Percentiles rank a stretch among this genome's conserved stretches.
These are phyloP conservation scores for Microplitis mediator DNA, from an alignment of 1,140 invertebrate species.

Conservation along the genomic window DNA sequence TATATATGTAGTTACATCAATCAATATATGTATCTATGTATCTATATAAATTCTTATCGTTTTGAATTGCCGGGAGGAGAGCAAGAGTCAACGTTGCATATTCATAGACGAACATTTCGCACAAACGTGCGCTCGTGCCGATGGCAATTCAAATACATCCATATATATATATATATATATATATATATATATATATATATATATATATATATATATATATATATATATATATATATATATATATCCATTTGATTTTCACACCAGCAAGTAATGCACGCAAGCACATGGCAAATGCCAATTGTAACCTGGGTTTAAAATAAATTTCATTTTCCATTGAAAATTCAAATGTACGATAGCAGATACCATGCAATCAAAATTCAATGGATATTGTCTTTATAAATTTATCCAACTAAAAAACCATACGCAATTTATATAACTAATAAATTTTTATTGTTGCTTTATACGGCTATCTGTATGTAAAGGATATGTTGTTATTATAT, in stretches of 20 bases:
- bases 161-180: too few species aligned
- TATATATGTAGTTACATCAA: not conserved
- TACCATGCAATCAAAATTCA: not conserved
- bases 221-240: not conserved
- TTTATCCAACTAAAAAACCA: not conserved
- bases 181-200: too few species aligned
- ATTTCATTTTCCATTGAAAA: not conserved
- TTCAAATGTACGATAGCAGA: not conserved
- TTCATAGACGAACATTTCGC: conserved; percentile 11
- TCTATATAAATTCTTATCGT: conserved; percentile 13
- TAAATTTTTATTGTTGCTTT: not conserved
- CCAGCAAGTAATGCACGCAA: not conserved
- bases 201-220: too few species aligned
- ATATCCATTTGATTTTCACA: not conserved
- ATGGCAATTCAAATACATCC: not conserved
- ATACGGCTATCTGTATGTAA: too few species aligned
- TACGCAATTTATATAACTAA: not conserved
- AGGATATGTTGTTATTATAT: not conserved
- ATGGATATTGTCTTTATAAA: conserved; percentile 3
- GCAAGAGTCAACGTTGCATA: conserved; percentile 8
- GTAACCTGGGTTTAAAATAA: not conserved
- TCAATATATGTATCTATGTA: not conserved
- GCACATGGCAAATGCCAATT: conserved; percentile 11
- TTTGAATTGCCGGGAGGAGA: not conserved
- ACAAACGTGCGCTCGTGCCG: conserved; percentile 2